Base-by-base conservation (phyloP, 2,797 vertebrate species). In the Argentina silus region DNA sequence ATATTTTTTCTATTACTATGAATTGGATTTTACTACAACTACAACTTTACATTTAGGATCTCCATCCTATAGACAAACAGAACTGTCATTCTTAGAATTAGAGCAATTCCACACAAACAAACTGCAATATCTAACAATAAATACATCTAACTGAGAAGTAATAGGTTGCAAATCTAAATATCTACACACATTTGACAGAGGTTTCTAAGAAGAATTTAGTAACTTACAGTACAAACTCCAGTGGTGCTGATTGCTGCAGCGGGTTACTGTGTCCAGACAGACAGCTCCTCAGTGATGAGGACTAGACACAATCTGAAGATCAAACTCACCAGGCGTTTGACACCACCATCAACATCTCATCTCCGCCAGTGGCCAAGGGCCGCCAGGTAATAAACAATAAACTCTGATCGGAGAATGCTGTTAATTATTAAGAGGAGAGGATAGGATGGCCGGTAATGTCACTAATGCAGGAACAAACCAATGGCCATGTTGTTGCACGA, bases 401-500 rank as follows among this genome's bases (percentile, higher is more conserved):
- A 87, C 90, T 89, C 89, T 76, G 89, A 91, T 91, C 59, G 86
- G 86, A 91, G 89, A 88, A 83, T 81, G 79, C 56, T 0, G 78
- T 95, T 86, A 94, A 95, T 94, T 91, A 95, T 95, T 94, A 73
- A 88, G 89, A 76, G 67, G 62, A 72, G 72, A 74, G 91, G 93
- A 93, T 94, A 86, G 91, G 86, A 65, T 95, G 90, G 90, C 93
- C 66, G 72, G 85, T 89, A 89, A 90, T 91, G 90, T 87, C 87
- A 84, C 86, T 90, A 90, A 91, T 87, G 91, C 83, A 85, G 64
- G 70, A 88, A 85, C 83, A 81, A 88, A 87, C 87, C 87, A 88
- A 86, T 68, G 73, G 81, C 73, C 81, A 64, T 75, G 81, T 66
- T 78, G 83, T 74, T 75, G 85, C 87, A 89, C 80, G 75, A 73